Evolutionary conservation across 2,797 vertebrate species (phyloP), one percentile per base, ranked within the genome.

Genomic region (Eulemur albifrons): DNA sequence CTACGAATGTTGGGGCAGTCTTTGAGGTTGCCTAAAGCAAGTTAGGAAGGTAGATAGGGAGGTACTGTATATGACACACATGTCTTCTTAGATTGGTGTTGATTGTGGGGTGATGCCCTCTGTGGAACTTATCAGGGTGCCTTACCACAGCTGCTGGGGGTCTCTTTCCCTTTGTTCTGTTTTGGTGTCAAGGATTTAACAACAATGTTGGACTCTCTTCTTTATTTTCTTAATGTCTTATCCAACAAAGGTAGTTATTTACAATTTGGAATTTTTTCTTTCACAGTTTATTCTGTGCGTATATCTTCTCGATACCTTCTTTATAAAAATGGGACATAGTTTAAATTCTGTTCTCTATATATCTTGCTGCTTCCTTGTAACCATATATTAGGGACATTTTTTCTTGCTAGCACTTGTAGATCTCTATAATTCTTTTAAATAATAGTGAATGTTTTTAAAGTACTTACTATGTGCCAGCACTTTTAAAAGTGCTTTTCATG

Each of bases 151-250:
- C 1, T 65, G 32, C 43, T 40, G 35, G 72, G 25, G 5, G 4
- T 3, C 40, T 2, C 43, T 23, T 80, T 18, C 17, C 9, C 11
- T 4, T 7, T 50, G 18, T 23, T 35, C 12, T 80, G 32, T 73
- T 91, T 52, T 38, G 20, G 11, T 30, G 70, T 57, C 48, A n/a
- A 6, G 9, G 20, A 35, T 25, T 54, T 84, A 12, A 67, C 32
- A 35, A 65, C 63, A 35, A 4, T 67, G n/a, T 67, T 67, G 17
- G 15, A 43, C 18, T 80, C 7, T 59, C 18, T 17, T 70, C 45
- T 87, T 90, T 73, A 38, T 96, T 91, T 73, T 95, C 48, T 96
- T 84, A 79, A 45, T 38, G 93, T 32, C 20, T 84, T 88, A 54
- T 63, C 35, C 21, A 57, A 18, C 5, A 40, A 77, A 54, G 7